Evolutionary conservation across 2,113 vertebrate species (phyloP).

Genomic region (Oceanodroma tethys): DNA sequence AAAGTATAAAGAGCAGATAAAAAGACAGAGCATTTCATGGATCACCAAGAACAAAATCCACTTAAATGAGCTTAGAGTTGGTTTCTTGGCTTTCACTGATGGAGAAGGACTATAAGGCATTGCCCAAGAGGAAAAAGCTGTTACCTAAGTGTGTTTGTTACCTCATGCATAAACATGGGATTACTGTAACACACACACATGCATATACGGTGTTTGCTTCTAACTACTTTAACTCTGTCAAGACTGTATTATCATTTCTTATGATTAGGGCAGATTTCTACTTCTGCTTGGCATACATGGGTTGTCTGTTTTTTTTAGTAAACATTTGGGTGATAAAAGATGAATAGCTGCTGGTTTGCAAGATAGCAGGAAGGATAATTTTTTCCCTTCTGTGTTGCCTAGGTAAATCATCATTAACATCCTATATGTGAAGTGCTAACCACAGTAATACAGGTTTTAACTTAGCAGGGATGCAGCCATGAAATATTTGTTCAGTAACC

Average conservation of each 20-base stretch:
- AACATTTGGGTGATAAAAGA: conserved; percentile 3
- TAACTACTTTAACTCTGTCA: conserved; percentile 57
- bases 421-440: conserved; percentile 39
- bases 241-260: conserved; percentile 40
- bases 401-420: conserved; percentile 52
- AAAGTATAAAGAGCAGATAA: conserved; percentile 91
- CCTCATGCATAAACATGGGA: conserved; percentile 81
- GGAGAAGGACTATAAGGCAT: conserved; percentile 76
- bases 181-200: conserved; percentile 69
- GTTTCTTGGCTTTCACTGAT: conserved; percentile 80
- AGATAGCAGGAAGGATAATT: conserved; percentile 31
- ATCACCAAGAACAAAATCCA: conserved; percentile 92
- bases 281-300: neutral
- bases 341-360: neutral
- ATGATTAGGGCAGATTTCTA: neutral
- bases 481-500: conserved; percentile 46
- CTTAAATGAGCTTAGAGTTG: conserved; percentile 90
- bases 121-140: conserved; percentile 80
- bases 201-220: conserved; percentile 25
- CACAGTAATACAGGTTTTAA: conserved; percentile 15
- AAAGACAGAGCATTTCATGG: conserved; percentile 95
- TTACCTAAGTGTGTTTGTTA: conserved; percentile 78
- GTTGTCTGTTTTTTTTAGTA: neutral
- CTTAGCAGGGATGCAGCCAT: conserved; percentile 61
- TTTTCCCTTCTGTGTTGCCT: conserved; percentile 35